Conservation (phyloP, 2,113 vertebrate species). For the Sebastes schlegelii region DNA sequence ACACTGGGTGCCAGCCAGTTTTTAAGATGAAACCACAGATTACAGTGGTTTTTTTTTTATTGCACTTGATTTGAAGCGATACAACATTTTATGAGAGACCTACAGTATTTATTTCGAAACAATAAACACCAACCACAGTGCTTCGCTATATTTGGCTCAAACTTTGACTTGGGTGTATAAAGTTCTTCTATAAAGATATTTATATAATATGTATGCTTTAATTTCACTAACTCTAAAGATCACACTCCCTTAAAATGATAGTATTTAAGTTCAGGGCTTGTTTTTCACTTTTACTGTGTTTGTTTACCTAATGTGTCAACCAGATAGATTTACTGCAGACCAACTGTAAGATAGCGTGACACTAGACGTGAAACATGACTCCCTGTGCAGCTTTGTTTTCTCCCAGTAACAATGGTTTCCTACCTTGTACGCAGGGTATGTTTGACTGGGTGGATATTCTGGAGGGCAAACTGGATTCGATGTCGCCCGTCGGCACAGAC, state of each 20-base stretch:
- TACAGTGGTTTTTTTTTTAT: constrained; percentile 36
- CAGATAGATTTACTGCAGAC: not conserved
- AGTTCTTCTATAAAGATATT: constrained; percentile 17
- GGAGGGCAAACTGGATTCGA: constrained; percentile 92
- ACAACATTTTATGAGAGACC: constrained; percentile 41
- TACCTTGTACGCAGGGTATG: constrained; percentile 86
- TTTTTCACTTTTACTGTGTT: not conserved
- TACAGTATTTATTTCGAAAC: constrained; percentile 35
- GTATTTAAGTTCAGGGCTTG: not conserved
- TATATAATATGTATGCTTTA: constrained; percentile 13
- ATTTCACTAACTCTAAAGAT: constrained; percentile 15
- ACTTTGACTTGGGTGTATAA: constrained; percentile 26
- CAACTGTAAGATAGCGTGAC: constrained; percentile 23
- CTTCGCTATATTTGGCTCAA: constrained; percentile 37
- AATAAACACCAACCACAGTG: constrained; percentile 49
- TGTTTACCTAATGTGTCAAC: constrained; percentile 11
- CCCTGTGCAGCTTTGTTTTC: constrained; percentile 49
- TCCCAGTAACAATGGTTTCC: constrained; percentile 53
- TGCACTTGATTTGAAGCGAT: constrained; percentile 13
- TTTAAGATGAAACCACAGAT: constrained; percentile 45
- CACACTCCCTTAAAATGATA: not conserved
- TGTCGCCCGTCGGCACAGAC: constrained; percentile 97
- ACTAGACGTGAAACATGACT: constrained; percentile 53
- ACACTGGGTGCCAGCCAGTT: not conserved
- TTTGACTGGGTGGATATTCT: constrained; percentile 99